Evolutionary conservation across 2,797 vertebrate genomes (phyloP).

Genomic region (Vespertilio murinus): DNA sequence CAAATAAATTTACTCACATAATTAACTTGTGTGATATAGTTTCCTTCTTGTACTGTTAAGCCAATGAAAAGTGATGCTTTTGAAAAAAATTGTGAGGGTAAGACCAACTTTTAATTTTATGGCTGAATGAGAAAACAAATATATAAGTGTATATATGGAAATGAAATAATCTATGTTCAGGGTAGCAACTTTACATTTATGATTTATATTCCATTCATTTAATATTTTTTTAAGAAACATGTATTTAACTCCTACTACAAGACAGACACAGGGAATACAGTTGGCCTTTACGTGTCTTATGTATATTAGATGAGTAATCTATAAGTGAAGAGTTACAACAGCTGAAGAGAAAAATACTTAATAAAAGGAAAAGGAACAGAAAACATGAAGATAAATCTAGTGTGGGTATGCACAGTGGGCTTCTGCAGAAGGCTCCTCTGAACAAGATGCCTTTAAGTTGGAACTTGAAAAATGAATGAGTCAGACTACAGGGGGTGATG

Average conservation of each 20-base stretch:
- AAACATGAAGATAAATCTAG: background rate
- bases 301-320: background rate
- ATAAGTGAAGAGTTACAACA: background rate
- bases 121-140: background rate
- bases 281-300: background rate
- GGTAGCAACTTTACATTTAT: background rate
- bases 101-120: background rate
- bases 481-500: background rate
- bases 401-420: background rate
- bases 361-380: background rate
- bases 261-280: background rate
- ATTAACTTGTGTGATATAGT: background rate
- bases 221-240: background rate
- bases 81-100: background rate
- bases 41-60: background rate
- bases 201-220: background rate
- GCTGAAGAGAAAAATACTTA: background rate
- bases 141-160: background rate
- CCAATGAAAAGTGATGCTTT: background rate
- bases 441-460: background rate
- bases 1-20: background rate
- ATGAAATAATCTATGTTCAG: background rate
- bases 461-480: background rate
- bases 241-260: background rate
- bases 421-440: background rate